These are phyloP conservation scores for Noctilio leporinus DNA, from an alignment of 2,113 vertebrate genomes.

Conservation along the genomic window DNA sequence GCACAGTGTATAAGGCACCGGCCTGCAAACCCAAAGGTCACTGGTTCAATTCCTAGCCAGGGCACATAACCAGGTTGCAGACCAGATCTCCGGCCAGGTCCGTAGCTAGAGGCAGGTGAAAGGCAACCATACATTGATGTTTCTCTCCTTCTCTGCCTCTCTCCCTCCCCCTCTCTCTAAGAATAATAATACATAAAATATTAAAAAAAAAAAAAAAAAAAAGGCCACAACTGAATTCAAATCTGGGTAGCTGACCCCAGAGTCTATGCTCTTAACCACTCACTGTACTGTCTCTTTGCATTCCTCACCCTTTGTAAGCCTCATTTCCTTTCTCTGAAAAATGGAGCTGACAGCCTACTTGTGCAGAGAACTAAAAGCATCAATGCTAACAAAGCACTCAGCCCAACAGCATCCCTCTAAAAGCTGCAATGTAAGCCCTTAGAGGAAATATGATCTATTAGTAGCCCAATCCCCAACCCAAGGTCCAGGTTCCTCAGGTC, in stretches of 20 bases:
- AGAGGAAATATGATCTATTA: neutral
- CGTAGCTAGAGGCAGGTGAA: no score
- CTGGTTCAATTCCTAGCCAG: no score
- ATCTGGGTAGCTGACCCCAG: neutral
- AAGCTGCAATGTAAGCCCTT: neutral
- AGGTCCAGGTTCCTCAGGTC: neutral
- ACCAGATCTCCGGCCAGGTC: no score
- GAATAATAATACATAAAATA: no score
- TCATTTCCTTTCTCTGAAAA: neutral
- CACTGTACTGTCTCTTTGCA: neutral
- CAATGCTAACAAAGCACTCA: neutral
- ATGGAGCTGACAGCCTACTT: neutral
- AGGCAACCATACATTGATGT: no score
- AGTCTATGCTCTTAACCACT: neutral
- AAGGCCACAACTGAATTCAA: neutral
- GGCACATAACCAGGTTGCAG: no score
- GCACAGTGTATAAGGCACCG: no score
- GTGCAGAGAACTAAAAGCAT: neutral
- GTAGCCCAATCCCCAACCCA: neutral
- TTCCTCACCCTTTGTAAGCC: neutral
- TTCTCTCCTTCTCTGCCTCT: no score
- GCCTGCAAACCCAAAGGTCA: no score
- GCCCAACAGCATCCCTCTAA: accelerated
- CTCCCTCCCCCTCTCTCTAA: no score
- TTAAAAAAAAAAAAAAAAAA: no score